phyloP scores from a whole-genome alignment of 2,888 invertebrate species.

The Phoenoteleia sp. region DNA sequence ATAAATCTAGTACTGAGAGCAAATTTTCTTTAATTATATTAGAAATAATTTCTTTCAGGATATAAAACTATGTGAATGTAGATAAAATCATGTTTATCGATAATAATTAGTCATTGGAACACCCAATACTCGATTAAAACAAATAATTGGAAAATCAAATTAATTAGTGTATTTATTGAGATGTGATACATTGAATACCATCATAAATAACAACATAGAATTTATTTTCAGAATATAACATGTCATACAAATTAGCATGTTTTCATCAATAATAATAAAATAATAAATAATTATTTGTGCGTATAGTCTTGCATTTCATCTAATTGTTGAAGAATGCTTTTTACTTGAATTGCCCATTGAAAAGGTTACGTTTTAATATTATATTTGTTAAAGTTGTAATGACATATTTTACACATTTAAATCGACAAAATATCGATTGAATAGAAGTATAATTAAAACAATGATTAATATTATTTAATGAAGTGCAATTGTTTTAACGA shows the following conservation, averaged over 20 bases:
- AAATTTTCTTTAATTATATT: too few species aligned
- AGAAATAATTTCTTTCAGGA: too few species aligned
- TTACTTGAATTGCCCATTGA: neutral
- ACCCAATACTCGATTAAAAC: neutral
- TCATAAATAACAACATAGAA: neutral
- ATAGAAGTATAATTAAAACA: too few species aligned
- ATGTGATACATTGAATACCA: neutral
- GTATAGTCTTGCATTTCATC: neutral
- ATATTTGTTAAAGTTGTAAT: neutral
- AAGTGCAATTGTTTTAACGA: too few species aligned
- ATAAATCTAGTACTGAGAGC: too few species aligned
- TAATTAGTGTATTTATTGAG: slow-evolving; percentile 26
- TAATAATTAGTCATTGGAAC: slow-evolving; percentile 1
- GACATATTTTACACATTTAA: too few species aligned
- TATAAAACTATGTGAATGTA: too few species aligned
- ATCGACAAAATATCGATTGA: too few species aligned
- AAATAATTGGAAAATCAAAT: slow-evolving; percentile 12
- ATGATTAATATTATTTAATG: too few species aligned
- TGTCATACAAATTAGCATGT: neutral
- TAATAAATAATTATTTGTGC: neutral
- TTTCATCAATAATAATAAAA: neutral
- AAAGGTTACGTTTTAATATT: too few species aligned
- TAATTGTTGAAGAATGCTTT: neutral
- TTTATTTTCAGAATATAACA: too few species aligned
- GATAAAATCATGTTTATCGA: neutral